Percentiles rank a stretch among this genome's conserved stretches.
phyloP scores from a whole-genome alignment of 2,888 invertebrate genomes.

The Himalopsyche japonica region DNA sequence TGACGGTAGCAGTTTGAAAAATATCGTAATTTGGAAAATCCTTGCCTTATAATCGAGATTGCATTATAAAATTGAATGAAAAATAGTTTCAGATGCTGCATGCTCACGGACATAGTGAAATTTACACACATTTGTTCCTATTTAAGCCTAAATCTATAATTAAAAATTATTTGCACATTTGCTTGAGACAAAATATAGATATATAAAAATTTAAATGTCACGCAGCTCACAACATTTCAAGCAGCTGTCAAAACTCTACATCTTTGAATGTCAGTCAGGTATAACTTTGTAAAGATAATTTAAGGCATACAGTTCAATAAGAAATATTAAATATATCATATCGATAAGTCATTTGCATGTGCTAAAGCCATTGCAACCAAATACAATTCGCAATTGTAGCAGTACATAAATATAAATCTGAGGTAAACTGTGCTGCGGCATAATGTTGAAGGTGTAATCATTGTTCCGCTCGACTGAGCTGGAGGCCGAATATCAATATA shows the following conservation, averaged over 20 bases:
- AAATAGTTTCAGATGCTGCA: too few species aligned
- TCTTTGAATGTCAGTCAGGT: neutral
- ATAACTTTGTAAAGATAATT: neutral
- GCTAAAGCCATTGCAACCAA: constrained; percentile 2
- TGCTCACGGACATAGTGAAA: too few species aligned
- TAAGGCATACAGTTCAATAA: neutral
- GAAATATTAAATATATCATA: neutral
- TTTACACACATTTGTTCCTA: too few species aligned
- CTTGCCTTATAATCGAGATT: too few species aligned
- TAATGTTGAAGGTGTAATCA: neutral
- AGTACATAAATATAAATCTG: neutral
- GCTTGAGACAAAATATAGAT: neutral
- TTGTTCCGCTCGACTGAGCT: neutral
- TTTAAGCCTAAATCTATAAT: neutral
- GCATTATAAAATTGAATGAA: neutral
- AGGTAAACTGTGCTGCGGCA: neutral
- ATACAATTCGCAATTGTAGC: neutral
- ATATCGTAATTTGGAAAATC: too few species aligned
- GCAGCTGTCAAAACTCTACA: constrained; percentile 3
- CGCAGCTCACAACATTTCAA: constrained; percentile 6
- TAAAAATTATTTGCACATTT: neutral
- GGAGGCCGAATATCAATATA: neutral
- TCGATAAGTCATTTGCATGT: neutral
- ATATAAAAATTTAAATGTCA: neutral
- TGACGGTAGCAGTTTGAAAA: neutral